phyloP scores from a whole-genome alignment of 2,113 vertebrate genomes.

The Garra rufa region DNA sequence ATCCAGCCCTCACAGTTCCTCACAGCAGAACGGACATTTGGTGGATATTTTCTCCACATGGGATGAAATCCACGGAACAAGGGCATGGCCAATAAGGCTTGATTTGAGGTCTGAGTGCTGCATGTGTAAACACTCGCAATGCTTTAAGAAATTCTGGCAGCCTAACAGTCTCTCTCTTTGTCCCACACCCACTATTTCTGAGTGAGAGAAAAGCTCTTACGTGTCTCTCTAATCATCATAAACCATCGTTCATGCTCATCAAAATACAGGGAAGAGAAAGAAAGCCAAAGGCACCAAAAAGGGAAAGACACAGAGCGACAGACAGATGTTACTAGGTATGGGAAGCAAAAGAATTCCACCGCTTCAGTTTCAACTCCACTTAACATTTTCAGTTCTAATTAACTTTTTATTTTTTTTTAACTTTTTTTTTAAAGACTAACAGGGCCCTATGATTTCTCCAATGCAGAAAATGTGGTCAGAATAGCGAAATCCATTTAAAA shows the following conservation, averaged over 20 bases:
- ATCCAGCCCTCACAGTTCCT: conserved; percentile 29
- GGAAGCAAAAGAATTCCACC: background rate
- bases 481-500: no score
- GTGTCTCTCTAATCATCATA: conserved; percentile 19
- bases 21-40: conserved; percentile 31
- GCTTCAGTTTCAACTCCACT: background rate
- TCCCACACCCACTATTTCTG: conserved; percentile 4
- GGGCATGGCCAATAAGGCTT: conserved; percentile 26
- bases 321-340: background rate
- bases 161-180: conserved; percentile 32
- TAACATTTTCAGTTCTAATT: background rate
- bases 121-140: conserved; percentile 35
- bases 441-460: no score
- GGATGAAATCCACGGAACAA: conserved; percentile 12
- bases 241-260: background rate
- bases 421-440: no score
- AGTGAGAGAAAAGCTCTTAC: conserved; percentile 28
- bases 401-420: no score
- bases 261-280: background rate
- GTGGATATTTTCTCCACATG: conserved; percentile 13
- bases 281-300: background rate
- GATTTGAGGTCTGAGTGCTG: conserved; percentile 22
- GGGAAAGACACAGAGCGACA: background rate
- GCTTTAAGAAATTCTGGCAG: conserved; percentile 31
- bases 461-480: no score